These are phyloP conservation scores for Rhynchophorus ferrugineus DNA, from an alignment of 1,140 invertebrate genomes.

Conservation along the genomic window DNA sequence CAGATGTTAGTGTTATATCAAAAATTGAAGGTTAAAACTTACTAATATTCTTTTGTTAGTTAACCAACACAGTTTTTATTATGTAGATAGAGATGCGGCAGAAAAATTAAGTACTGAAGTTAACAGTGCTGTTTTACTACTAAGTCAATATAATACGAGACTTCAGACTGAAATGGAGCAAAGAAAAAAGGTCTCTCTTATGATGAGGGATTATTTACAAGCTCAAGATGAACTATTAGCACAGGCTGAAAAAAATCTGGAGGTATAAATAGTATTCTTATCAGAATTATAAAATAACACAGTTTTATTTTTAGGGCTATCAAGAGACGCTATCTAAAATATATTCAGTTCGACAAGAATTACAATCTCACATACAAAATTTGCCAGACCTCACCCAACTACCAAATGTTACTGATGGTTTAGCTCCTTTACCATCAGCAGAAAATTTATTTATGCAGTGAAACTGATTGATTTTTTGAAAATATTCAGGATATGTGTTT, in stretches of 20 bases:
- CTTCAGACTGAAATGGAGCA: constrained; percentile 83
- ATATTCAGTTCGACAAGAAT: constrained; percentile 72
- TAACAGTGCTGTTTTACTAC: constrained; percentile 74
- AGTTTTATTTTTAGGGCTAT: constrained; percentile 59
- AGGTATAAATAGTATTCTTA: constrained; percentile 49
- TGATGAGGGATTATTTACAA: constrained; percentile 81
- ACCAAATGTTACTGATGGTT: constrained; percentile 80
- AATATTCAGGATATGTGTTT: no score
- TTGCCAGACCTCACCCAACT: constrained; percentile 85
- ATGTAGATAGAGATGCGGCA: constrained; percentile 64
- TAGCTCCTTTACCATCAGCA: constrained; percentile 87
- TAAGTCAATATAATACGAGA: constrained; percentile 83
- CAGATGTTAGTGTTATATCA: constrained; percentile 76
- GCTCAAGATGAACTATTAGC: constrained; percentile 76
- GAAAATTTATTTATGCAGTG: constrained; percentile 73
- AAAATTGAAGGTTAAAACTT: constrained; percentile 65
- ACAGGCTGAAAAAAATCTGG: constrained; percentile 76
- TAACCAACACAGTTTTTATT: no score
- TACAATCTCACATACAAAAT: constrained; percentile 87
- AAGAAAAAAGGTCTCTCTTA: constrained; percentile 70
- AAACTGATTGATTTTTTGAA: constrained; percentile 1
- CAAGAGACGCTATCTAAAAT: constrained; percentile 81
- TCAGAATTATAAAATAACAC: neutral
- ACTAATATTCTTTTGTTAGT: neutral
- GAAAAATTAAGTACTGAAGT: constrained; percentile 67